phyloP scores from a whole-genome alignment of 2,113 vertebrate genomes.

The Oncorhynchus gorbuscha region DNA sequence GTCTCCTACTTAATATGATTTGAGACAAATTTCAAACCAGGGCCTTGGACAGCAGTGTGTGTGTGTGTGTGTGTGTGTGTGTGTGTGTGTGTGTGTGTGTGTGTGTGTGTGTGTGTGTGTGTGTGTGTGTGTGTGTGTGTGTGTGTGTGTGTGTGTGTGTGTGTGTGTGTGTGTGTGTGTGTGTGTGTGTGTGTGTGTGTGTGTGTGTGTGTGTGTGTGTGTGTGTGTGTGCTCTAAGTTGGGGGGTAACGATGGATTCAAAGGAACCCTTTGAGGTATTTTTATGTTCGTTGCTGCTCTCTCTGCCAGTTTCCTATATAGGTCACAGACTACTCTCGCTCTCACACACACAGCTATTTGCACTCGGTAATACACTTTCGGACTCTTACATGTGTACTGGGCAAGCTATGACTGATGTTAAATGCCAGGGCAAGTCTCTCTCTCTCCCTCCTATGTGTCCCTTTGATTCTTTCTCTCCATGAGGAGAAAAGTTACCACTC shows the following conservation, averaged over 20 bases:
- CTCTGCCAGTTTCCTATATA: conserved; percentile 77
- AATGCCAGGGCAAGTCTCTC: not conserved
- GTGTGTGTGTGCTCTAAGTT: conserved; percentile 47
- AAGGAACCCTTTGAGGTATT: conserved; percentile 78
- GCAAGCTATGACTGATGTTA: no score
- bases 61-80: conserved; percentile 21
- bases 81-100: conserved; percentile 36
- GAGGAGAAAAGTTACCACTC: conserved; percentile 3
- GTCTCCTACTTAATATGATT: conserved; percentile 67
- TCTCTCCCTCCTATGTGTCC: no score
- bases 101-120: not conserved
- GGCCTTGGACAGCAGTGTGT: conserved; percentile 67
- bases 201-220: conserved; percentile 34
- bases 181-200: not conserved
- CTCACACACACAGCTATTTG: not conserved
- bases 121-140: conserved; percentile 36
- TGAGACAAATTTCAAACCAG: conserved; percentile 73
- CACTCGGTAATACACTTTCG: not conserved
- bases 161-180: conserved; percentile 36
- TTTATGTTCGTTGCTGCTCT: conserved; percentile 73
- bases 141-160: not conserved
- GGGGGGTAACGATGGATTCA: conserved; percentile 72
- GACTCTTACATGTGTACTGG: not conserved
- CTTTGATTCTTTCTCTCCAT: not conserved
- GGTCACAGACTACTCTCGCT: conserved; percentile 73